Percentiles rank a stretch among this genome's conserved stretches.
Evolutionary conservation across 2,113 vertebrate genomes (phyloP).

Genomic region (Meriones unguiculatus): DNA sequence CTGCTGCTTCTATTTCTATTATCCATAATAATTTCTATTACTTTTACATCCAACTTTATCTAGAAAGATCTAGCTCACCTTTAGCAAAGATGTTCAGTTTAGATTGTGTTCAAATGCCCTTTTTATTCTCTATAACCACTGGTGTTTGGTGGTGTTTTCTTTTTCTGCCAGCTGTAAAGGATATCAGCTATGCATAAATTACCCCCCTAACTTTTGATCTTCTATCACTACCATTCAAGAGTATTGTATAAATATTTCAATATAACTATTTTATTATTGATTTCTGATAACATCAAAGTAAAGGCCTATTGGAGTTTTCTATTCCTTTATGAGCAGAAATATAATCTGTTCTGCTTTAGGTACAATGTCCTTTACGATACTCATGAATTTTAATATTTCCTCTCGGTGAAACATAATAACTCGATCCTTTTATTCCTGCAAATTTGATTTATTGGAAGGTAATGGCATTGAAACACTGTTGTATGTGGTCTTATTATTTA

Average conservation of each 20-base stretch:
- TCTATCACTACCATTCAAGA: slow-evolving; percentile 29
- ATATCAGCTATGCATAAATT: slow-evolving; percentile 63
- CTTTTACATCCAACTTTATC: slow-evolving; percentile 5
- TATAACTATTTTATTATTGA: slow-evolving; percentile 39
- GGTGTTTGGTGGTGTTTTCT: slow-evolving; percentile 34
- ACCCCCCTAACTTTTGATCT: neutral
- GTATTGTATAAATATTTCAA: slow-evolving; percentile 21
- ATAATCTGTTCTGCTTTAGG: slow-evolving; percentile 69
- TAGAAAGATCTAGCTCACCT: neutral
- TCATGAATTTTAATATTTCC: slow-evolving; percentile 79
- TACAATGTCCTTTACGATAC: slow-evolving; percentile 68
- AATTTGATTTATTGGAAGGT: slow-evolving; percentile 77
- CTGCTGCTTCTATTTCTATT: neutral
- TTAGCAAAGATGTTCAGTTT: slow-evolving; percentile 30
- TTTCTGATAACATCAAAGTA: slow-evolving; percentile 60
- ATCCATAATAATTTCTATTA: slow-evolving; percentile 53
- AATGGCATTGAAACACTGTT: slow-evolving; percentile 67
- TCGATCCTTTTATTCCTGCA: slow-evolving; percentile 72
- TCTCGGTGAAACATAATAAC: slow-evolving; percentile 75
- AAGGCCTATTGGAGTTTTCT: neutral
- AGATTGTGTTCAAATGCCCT: slow-evolving; percentile 49
- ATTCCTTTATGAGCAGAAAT: slow-evolving; percentile 41
- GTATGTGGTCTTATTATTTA: slow-evolving; percentile 77
- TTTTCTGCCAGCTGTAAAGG: slow-evolving; percentile 30
- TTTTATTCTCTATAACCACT: slow-evolving; percentile 57